phyloP scores from a whole-genome alignment of 2,797 vertebrate species.

The Gallinago stenura region DNA sequence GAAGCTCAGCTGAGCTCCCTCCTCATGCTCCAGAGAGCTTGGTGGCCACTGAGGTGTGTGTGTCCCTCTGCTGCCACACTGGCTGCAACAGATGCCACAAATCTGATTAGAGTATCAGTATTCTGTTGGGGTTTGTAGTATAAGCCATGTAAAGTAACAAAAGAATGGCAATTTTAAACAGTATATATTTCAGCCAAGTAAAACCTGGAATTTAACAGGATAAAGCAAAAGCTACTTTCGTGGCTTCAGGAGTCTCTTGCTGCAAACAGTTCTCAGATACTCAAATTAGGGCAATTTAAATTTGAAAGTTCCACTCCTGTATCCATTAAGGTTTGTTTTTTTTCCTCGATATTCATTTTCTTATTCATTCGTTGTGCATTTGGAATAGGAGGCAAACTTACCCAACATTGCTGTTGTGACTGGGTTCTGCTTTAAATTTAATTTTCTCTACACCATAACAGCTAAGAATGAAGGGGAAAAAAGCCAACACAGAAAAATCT shows the following conservation, averaged over 20 bases:
- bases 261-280: background rate
- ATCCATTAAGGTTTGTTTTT: background rate
- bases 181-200: background rate
- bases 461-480: background rate
- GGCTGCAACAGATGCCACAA: background rate
- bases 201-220: background rate
- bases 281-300: background rate
- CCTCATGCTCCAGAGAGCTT: background rate
- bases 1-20: background rate
- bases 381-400: background rate
- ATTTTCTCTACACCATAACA: background rate
- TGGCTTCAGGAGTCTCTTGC: background rate
- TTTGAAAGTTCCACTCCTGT: background rate
- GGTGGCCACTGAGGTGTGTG: no score
- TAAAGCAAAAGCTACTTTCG: background rate
- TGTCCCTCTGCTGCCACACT: rapidly evolving
- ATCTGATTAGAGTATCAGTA: rapidly evolving
- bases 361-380: background rate
- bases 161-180: background rate
- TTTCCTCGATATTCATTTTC: background rate
- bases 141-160: background rate
- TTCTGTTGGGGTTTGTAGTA: background rate
- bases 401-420: background rate
- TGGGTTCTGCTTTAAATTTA: background rate
- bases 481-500: background rate